Conservation (phyloP, 2,888 invertebrate species). For the Chalcis sispes region DNA sequence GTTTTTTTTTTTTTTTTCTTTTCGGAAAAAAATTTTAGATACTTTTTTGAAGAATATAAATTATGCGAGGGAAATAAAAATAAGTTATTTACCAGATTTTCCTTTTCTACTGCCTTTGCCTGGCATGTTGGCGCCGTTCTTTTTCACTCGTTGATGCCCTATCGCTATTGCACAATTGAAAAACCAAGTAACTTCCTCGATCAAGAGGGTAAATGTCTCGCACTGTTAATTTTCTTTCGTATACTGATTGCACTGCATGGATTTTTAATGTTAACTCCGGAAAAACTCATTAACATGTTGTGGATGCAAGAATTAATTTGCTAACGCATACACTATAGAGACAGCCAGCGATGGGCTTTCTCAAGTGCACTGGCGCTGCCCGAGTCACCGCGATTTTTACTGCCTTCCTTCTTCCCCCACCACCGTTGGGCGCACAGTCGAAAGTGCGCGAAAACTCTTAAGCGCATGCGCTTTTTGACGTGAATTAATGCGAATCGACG, state of each 20-base stretch:
- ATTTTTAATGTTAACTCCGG: slow-evolving; percentile 83
- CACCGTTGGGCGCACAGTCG: neutral
- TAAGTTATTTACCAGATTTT: slow-evolving; percentile 81
- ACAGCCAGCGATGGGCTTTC: slow-evolving; percentile 72
- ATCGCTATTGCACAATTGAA: slow-evolving; percentile 5
- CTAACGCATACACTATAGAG: slow-evolving; percentile 73
- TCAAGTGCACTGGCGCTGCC: slow-evolving; percentile 58
- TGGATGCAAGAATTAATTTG: slow-evolving; percentile 58
- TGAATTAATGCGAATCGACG: neutral
- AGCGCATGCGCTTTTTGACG: slow-evolving; percentile 10
- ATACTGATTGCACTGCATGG: slow-evolving; percentile 84
- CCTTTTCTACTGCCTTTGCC: slow-evolving; percentile 85
- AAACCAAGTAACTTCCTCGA: slow-evolving; percentile 78
- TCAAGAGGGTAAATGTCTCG: slow-evolving; percentile 89
- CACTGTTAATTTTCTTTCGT: slow-evolving; percentile 84
- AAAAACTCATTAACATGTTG: slow-evolving; percentile 86
- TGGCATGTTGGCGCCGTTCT: slow-evolving; percentile 81
- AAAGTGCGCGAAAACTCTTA: slow-evolving; percentile 18
- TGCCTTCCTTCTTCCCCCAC: neutral
- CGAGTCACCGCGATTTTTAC: neutral
- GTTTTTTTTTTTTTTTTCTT: neutral
- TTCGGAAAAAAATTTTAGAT: neutral
- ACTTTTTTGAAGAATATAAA: neutral
- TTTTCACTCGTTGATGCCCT: slow-evolving; percentile 59
- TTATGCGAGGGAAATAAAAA: neutral